phyloP scores from a whole-genome alignment of 2,797 vertebrate genomes.

The Corythornis leucogaster region DNA sequence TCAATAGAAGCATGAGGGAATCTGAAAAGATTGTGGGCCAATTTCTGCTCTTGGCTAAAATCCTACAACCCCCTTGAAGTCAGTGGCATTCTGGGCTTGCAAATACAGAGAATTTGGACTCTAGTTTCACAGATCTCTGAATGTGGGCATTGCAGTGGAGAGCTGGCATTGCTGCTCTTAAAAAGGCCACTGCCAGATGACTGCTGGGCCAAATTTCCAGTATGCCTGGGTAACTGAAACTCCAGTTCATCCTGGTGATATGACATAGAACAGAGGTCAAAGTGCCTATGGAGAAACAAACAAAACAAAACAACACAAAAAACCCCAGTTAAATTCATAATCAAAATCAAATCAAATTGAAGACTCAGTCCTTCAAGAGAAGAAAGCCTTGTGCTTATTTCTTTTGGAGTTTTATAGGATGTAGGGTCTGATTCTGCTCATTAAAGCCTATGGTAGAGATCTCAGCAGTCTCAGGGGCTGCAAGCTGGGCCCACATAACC shows the following conservation, averaged over 20 bases:
- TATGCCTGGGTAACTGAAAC: background rate
- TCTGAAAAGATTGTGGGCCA: conserved; percentile 3
- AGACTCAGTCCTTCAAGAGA: background rate
- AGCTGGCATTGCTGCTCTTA: conserved; percentile 17
- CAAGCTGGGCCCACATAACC: background rate
- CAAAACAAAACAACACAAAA: background rate
- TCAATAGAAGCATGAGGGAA: conserved; percentile 28
- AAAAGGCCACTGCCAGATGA: conserved; percentile 13
- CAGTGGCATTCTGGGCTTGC: background rate
- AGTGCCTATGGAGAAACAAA: background rate
- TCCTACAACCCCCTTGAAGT: conserved; percentile 43
- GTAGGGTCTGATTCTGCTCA: background rate
- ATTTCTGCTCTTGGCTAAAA: conserved; percentile 44
- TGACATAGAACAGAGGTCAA: background rate
- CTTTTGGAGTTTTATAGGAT: conserved; percentile 16
- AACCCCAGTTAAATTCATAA: background rate
- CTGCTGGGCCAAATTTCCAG: background rate
- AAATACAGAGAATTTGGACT: conserved; percentile 30
- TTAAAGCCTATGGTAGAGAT: background rate
- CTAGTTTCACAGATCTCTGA: background rate
- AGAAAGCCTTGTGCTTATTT: background rate
- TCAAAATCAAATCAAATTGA: background rate
- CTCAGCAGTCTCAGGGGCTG: background rate
- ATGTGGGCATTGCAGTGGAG: background rate
- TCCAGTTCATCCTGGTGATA: background rate